Base-by-base conservation (phyloP, 2,888 invertebrate species). In the Eupithecia inturbata region DNA sequence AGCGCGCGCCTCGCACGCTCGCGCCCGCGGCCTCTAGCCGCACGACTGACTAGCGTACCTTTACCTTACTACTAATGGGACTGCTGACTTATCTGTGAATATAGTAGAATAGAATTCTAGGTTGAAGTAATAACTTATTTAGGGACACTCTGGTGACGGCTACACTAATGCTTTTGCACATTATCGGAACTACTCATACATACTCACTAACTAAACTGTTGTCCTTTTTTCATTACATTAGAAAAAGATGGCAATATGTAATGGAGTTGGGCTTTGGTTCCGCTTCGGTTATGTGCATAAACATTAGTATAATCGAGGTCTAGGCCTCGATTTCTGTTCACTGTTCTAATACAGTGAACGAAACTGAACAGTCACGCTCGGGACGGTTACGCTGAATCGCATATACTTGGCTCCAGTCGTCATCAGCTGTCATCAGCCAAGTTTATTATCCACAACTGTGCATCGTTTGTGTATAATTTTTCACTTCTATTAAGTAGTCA, bases 1-100 rank as follows among this genome's bases (percentile, higher is more conserved):
- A 86, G 89, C 85, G 79, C 78, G 74, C 81, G 66, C 36, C 77
- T 75, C 80, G 82, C 78, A 60, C 74, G 33, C 72, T 57, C 74
- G 67, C 77, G 57, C 81, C 76, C 81, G 74, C 77, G 76, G 80
- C 68, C 77, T 74, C 70, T 78, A 77, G 79, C 78, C 70, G 72
- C 64, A 60, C 41, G 73, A 63, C 68, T 73, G 78, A 71, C 75
- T 68, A 66, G 75, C 72, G 70, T 63, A 70, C 62, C 57, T 57
- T 57, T 57, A 57, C 57, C 57, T 57, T 57, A 57, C 57, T 10
- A 57, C 57, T 57, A 22, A 26, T 57, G 14, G 12, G 3, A 26
- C 57, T 57, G 57, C 57, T 57, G 7, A 57, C 57, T 57, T 57
- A 57, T 57, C 57, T 57, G 26, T 57, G 57, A 57, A 57, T 14